Conservation (phyloP, 2,113 vertebrate species). For the Rousettus leschenaultii region DNA sequence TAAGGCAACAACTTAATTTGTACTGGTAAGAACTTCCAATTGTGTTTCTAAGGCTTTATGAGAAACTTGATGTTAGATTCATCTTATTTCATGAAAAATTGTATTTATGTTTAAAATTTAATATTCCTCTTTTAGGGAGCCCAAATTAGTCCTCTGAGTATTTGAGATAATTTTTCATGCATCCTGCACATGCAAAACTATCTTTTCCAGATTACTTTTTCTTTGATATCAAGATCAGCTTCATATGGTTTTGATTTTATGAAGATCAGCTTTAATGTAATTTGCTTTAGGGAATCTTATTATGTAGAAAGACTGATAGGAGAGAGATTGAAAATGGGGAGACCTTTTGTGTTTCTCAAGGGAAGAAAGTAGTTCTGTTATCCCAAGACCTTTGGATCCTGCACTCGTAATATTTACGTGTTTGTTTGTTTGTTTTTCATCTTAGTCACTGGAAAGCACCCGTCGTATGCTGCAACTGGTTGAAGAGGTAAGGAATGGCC, state of each 20-base stretch:
- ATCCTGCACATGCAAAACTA: slow-evolving; percentile 58
- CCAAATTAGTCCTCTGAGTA: slow-evolving; percentile 39
- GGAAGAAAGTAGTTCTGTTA: slow-evolving; percentile 26
- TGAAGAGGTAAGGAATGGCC: slow-evolving; percentile 92
- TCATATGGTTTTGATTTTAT: slow-evolving; percentile 60
- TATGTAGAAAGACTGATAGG: slow-evolving; percentile 54
- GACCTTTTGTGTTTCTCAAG: not conserved
- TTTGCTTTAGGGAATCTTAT: slow-evolving; percentile 73
- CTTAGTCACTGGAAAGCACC: slow-evolving; percentile 97
- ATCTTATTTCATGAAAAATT: slow-evolving; percentile 46
- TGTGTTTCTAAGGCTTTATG: slow-evolving; percentile 45
- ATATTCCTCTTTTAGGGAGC: slow-evolving; percentile 4
- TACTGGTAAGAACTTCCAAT: slow-evolving; percentile 57
- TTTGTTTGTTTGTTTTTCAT: slow-evolving; percentile 38
- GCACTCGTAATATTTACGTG: slow-evolving; percentile 32
- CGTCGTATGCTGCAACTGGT: slow-evolving; percentile 99
- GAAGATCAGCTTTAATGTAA: slow-evolving; percentile 64
- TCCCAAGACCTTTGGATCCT: slow-evolving; percentile 6
- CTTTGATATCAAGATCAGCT: slow-evolving; percentile 62
- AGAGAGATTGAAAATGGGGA: slow-evolving; percentile 42
- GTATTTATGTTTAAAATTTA: slow-evolving; percentile 62
- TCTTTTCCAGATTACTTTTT: slow-evolving; percentile 54
- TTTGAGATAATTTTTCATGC: slow-evolving; percentile 48
- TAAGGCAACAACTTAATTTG: slow-evolving; percentile 50
- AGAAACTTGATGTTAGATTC: slow-evolving; percentile 32